Evolutionary conservation across 2,797 vertebrate genomes (phyloP).

Genomic region (Gadopsis marmoratus): DNA sequence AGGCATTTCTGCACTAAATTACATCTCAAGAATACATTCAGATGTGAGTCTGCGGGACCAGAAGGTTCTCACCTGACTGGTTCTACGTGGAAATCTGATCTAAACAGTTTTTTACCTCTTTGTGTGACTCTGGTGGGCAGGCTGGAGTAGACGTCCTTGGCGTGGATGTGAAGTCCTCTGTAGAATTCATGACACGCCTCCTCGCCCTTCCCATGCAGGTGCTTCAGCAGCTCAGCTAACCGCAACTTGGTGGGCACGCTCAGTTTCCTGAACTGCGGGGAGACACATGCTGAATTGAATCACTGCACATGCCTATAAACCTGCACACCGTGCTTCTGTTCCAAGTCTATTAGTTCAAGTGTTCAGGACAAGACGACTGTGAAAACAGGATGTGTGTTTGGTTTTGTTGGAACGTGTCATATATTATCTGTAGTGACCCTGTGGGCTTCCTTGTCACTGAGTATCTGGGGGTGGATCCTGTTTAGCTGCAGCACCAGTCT

Average conservation of each 20-base stretch:
- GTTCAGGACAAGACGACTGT: background rate
- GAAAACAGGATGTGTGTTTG: background rate
- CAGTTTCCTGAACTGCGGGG: constrained; percentile 89
- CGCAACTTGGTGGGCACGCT: constrained; percentile 83
- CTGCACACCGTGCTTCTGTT: background rate
- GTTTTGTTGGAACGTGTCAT: background rate
- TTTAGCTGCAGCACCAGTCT: constrained; percentile 93
- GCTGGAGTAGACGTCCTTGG: constrained; percentile 86
- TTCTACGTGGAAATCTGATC: background rate
- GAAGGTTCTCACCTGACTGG: background rate
- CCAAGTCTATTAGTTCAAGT: background rate
- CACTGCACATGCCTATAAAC: background rate
- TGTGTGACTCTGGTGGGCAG: constrained; percentile 86
- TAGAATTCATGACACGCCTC: constrained; percentile 93
- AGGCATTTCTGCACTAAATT: background rate
- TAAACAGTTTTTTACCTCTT: constrained; percentile 73
- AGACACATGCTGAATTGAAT: constrained; percentile 38
- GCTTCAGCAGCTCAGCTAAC: constrained; percentile 86
- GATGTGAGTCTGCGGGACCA: background rate
- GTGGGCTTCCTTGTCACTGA: constrained; percentile 91
- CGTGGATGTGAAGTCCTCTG: constrained; percentile 91
- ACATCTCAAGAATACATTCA: background rate
- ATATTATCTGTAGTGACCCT: constrained; percentile 81
- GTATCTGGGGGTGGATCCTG: constrained; percentile 92
- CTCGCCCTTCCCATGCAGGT: constrained; percentile 87